phyloP scores from a whole-genome alignment of 2,888 invertebrate genomes.

The Apodemia duryi region DNA sequence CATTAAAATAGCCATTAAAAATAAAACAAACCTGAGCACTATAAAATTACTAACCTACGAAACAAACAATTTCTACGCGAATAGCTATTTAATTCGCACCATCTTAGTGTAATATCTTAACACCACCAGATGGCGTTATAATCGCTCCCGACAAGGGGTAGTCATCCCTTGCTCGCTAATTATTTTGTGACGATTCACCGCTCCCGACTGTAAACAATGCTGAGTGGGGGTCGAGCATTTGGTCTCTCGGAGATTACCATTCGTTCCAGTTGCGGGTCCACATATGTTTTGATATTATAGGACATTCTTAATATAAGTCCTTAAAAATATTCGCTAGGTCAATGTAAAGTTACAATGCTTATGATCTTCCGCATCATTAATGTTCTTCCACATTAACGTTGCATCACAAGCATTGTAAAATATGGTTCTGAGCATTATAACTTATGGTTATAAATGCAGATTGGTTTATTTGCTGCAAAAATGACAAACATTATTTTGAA shows the following conservation, averaged over 20 bases:
- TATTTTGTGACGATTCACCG: slow-evolving; percentile 51
- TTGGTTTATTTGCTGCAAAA: too few species aligned
- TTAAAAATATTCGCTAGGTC: too few species aligned
- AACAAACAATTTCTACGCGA: not conserved
- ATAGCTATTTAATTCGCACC: slow-evolving; percentile 1
- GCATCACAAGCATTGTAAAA: too few species aligned
- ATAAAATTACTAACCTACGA: not conserved
- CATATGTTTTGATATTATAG: not conserved
- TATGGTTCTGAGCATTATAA: too few species aligned
- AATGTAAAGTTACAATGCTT: too few species aligned
- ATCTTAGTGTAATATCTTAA: slow-evolving; percentile 16
- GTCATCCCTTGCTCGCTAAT: slow-evolving; percentile 41
- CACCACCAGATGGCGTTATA: slow-evolving; percentile 22
- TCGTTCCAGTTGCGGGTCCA: slow-evolving; percentile 21
- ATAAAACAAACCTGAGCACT: not conserved
- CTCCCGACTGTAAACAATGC: slow-evolving; percentile 48
- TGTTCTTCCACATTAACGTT: too few species aligned
- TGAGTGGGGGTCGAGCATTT: slow-evolving; percentile 28
- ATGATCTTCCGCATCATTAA: too few species aligned
- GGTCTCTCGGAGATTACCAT: slow-evolving; percentile 26
- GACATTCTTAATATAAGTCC: not conserved
- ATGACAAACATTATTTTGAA: too few species aligned
- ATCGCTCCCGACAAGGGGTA: slow-evolving; percentile 23
- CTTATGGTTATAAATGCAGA: too few species aligned
- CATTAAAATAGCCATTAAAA: too few species aligned